Conservation (phyloP, 2,797 vertebrate species). For the Melanotaenia trifasciata region DNA sequence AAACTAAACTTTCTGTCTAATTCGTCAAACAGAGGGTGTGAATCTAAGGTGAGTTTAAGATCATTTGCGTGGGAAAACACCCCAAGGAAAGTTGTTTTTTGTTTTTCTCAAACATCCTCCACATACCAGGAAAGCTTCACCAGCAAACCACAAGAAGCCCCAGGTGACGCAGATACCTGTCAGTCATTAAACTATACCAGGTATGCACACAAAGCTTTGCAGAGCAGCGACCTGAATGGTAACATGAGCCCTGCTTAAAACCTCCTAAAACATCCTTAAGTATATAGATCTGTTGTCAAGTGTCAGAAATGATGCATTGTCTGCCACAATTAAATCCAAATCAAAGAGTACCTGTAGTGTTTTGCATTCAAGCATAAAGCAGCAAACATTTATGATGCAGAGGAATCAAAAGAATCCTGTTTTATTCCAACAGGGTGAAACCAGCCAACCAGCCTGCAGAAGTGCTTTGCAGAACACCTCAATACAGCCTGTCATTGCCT, state of each 20-base stretch:
- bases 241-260: background rate
- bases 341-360: slow-evolving; percentile 12
- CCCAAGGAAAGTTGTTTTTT: slow-evolving; percentile 14
- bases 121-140: slow-evolving; percentile 50
- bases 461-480: slow-evolving; percentile 32
- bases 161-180: slow-evolving; percentile 27
- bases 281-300: background rate
- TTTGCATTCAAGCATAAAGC: slow-evolving; percentile 33
- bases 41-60: slow-evolving; percentile 3
- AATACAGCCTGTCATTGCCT: slow-evolving; percentile 39
- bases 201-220: background rate
- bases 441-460: slow-evolving; percentile 38
- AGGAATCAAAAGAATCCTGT: slow-evolving; percentile 61
- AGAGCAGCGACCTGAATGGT: slow-evolving; percentile 8
- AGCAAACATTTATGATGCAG: slow-evolving; percentile 33
- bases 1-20: slow-evolving; percentile 12
- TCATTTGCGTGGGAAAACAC: slow-evolving; percentile 48
- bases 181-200: slow-evolving; percentile 31
- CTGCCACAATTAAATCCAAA: background rate
- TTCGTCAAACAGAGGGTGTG: slow-evolving; percentile 17
- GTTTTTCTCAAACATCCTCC: slow-evolving; percentile 36
- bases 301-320: background rate
- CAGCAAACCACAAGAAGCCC: slow-evolving; percentile 34
- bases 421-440: slow-evolving; percentile 44
- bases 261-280: slow-evolving; percentile 5